A percentile compares a stretch with the other conserved stretches of the same genome.
These are phyloP conservation scores for Stramonita haemastoma DNA, from an alignment of 2,888 invertebrate species.

Conservation along the genomic window DNA sequence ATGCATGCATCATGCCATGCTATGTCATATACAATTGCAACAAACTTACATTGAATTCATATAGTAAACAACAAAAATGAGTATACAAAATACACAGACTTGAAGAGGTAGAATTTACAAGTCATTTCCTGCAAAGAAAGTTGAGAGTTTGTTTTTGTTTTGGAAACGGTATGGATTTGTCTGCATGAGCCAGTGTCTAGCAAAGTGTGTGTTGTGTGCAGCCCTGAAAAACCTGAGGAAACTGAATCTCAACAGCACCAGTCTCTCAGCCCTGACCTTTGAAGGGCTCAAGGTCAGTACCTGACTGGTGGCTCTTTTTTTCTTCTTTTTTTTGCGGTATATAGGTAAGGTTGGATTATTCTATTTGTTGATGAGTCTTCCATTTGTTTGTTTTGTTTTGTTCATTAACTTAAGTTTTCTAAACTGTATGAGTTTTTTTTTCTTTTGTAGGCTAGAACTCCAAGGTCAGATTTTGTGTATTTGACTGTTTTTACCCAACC, in stretches of 20 bases:
- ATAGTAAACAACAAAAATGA: no score
- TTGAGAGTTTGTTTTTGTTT: neutral
- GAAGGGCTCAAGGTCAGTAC: conserved; percentile 82
- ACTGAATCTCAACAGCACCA: conserved; percentile 88
- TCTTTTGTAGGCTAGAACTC: no score
- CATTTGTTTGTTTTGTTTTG: no score
- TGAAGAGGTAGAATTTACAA: no score
- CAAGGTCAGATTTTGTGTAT: no score
- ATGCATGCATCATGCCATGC: neutral
- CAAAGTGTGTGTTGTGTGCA: conserved; percentile 68
- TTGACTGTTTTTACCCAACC: no score
- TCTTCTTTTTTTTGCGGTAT: neutral
- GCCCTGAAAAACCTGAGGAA: conserved; percentile 86
- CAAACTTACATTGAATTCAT: no score
- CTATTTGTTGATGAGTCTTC: no score
- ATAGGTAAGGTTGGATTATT: neutral
- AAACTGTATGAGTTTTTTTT: no score
- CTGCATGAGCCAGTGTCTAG: neutral
- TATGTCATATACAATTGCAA: no score
- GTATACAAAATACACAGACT: no score
- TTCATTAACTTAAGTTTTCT: no score
- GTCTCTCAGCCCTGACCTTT: conserved; percentile 86
- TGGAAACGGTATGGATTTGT: neutral
- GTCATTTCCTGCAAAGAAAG: neutral
- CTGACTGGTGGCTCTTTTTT: neutral